phyloP scores from a whole-genome alignment of 2,113 vertebrate genomes.

The Panthera uncia region DNA sequence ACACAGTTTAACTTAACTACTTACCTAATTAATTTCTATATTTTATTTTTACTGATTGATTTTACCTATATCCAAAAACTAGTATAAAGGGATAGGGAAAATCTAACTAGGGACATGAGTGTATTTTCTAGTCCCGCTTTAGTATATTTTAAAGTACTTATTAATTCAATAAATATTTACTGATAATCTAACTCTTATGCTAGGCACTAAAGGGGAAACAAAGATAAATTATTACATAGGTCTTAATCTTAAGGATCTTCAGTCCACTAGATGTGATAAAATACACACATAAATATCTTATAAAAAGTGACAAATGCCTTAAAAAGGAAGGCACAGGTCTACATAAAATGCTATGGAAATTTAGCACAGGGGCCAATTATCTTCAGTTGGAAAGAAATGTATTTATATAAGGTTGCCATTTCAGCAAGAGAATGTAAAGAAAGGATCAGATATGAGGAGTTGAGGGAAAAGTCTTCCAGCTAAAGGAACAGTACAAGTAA shows the following conservation, averaged over 20 bases:
- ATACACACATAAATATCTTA: neutral
- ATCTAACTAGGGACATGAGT: neutral
- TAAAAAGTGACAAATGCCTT: neutral
- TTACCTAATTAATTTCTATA: slow-evolving; percentile 16
- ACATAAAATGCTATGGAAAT: slow-evolving; percentile 29
- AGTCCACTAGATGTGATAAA: slow-evolving; percentile 4
- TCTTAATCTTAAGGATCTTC: slow-evolving; percentile 20
- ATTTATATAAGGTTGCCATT: slow-evolving; percentile 7
- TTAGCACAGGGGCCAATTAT: neutral
- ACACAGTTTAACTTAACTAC: slow-evolving; percentile 17
- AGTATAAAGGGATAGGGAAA: slow-evolving; percentile 8
- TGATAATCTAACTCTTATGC: neutral
- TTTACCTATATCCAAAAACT: slow-evolving; percentile 37
- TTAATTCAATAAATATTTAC: slow-evolving; percentile 39
- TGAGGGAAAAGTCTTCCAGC: neutral
- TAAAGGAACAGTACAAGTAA: neutral
- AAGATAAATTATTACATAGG: slow-evolving; percentile 35
- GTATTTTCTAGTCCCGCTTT: slow-evolving; percentile 40
- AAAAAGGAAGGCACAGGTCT: neutral
- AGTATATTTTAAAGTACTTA: slow-evolving; percentile 11
- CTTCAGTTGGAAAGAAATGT: neutral
- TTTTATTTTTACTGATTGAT: slow-evolving; percentile 26
- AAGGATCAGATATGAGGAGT: neutral
- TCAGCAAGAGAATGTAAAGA: slow-evolving; percentile 17
- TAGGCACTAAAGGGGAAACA: neutral